Conservation (phyloP, 2,888 invertebrate species). For the Zeuzera pyrina region DNA sequence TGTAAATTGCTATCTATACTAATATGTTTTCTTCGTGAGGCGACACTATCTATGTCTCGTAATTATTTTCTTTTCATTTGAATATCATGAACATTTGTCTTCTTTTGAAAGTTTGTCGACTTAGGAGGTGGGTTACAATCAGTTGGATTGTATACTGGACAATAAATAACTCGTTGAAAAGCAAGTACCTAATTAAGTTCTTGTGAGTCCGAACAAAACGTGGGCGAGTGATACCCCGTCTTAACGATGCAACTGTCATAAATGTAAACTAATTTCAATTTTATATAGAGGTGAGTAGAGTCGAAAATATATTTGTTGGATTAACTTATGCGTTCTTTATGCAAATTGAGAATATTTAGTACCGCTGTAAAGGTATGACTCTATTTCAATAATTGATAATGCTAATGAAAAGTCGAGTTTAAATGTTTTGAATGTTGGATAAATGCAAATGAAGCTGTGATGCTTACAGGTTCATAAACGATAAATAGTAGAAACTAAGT, state of each 20-base stretch:
- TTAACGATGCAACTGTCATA: slow-evolving; percentile 27
- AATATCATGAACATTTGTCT: slow-evolving; percentile 29
- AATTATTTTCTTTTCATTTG: slow-evolving; percentile 20
- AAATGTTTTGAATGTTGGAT: neutral
- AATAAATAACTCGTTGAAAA: slow-evolving; percentile 63
- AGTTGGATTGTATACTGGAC: slow-evolving; percentile 46
- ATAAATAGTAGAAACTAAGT: too few relatives aligned
- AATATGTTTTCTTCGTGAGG: slow-evolving; percentile 8
- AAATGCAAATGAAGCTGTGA: too few relatives aligned
- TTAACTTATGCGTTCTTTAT: slow-evolving; percentile 32
- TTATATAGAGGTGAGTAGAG: neutral
- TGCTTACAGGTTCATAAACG: too few relatives aligned
- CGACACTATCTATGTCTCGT: slow-evolving; percentile 18
- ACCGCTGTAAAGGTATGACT: slow-evolving; percentile 26
- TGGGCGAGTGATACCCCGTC: slow-evolving; percentile 38
- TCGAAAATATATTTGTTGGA: neutral
- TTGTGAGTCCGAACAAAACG: slow-evolving; percentile 46
- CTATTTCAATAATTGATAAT: slow-evolving; percentile 58
- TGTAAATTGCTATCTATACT: slow-evolving; percentile 10
- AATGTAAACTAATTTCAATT: neutral
- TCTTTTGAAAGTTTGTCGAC: slow-evolving; percentile 35
- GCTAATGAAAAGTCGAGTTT: slow-evolving; percentile 11
- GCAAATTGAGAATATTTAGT: slow-evolving; percentile 46
- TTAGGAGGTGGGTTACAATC: slow-evolving; percentile 34
- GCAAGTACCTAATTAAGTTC: slow-evolving; percentile 68